Conservation (phyloP, 1,140 invertebrate species). For the Zaprionus camerounensis region DNA sequence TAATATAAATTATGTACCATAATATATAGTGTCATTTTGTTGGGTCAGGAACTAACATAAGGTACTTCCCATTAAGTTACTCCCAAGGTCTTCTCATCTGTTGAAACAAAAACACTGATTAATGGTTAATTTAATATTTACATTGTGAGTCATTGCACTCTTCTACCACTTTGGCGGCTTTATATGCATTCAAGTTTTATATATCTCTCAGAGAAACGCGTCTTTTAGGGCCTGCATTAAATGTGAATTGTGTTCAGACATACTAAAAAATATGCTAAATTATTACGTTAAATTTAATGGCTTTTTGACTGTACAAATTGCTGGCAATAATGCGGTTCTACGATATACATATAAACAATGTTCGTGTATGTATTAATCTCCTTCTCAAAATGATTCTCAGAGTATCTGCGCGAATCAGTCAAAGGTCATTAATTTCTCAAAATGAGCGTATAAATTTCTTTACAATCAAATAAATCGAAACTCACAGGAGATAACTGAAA, state of each 20-base stretch:
- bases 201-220: not conserved
- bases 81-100: not conserved
- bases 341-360: conserved; percentile 1
- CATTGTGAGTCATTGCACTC: conserved; percentile 9
- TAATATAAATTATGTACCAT: not conserved
- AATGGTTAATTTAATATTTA: not conserved
- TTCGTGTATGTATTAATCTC: not conserved
- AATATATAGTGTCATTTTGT: too few relatives aligned
- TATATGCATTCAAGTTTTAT: conserved; percentile 4
- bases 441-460: conserved; percentile 60
- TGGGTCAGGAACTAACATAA: not conserved
- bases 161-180: not conserved
- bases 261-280: conserved; percentile 42
- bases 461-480: conserved; percentile 45
- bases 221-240: conserved; percentile 21
- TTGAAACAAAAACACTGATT: not conserved
- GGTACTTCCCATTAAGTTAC: not conserved
- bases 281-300: conserved; percentile 31
- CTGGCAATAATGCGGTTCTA: conserved; percentile 26
- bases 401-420: conserved; percentile 52
- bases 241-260: conserved; percentile 20
- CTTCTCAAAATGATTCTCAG: not conserved
- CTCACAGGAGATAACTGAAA: not conserved
- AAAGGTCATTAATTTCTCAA: conserved; percentile 64
- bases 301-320: conserved; percentile 29